Base-by-base conservation (phyloP, 2,113 vertebrate genomes). In the Chionomys nivalis region DNA sequence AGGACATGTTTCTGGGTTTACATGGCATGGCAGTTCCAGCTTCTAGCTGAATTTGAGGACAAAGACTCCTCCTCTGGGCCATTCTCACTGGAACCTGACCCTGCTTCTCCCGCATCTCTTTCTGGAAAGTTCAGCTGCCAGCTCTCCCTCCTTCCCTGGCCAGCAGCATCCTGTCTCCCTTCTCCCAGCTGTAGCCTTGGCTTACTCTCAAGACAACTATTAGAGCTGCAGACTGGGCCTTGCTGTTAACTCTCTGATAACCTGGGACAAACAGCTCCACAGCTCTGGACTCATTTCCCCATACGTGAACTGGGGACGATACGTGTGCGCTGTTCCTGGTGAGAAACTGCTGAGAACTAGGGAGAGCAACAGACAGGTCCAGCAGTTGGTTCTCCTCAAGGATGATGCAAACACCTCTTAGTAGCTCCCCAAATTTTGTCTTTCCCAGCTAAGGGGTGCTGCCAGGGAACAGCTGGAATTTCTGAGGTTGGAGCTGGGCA, bases 131-230 rank as follows among this genome's bases (percentile, higher is more conserved):
- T 96, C 66, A 83, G 95, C 91, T 95, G 88, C 70, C 24, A 95
- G 72, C 33, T 76, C 73, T 63, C 78, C 81, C 87, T 7, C 14
- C 12, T 72, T 95, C 63, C 92, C 68, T 65, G 78, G 79, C 24
- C 75, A 96, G 76, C n/a, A 94, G 79, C 47, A 97, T 33, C 61
- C 86, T 42, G n/a, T 90, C 44, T 81, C 47, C 65, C 58, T 93
- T 78, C 77, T 91, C 79, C 68, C 85, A 95, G 78, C 63, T 95
- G 61, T 89, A 97, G 83, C 16, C 26, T 93, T 93, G 88, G 95
- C 94, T 95, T 96, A 76, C 89, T 87, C 65, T 96, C 93, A 97
- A 96, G 72, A 89, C 24, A 93, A 73, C 73, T 73, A 95, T 91
- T 88, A 92, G 72, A 87, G 66, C 66, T 63, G 17, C 58, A 92